Evolutionary conservation across 30 jellyfish, hydroid and myxozoan genomes (phyloP).

Genomic region (Morbakka virulenta): DNA sequence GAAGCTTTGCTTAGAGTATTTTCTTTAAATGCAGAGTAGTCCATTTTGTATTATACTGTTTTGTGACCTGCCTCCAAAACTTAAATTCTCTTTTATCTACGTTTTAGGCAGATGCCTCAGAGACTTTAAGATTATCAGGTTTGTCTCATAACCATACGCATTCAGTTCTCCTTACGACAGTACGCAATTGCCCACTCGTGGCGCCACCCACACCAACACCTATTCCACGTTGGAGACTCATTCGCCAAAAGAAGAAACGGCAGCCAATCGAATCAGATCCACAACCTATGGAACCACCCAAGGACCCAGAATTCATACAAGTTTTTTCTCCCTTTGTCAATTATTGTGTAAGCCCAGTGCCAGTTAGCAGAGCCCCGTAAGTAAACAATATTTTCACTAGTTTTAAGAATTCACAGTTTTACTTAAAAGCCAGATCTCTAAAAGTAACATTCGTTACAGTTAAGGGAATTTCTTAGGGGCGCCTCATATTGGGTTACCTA

Average conservation of each 20-base stretch:
- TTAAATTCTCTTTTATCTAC: too few relatives aligned
- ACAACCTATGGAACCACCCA: conserved; percentile 48
- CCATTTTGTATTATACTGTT: not conserved
- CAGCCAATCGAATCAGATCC: conserved; percentile 72
- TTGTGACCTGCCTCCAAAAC: too few relatives aligned
- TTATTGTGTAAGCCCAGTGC: conserved; percentile 70
- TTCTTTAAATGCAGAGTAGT: not conserved
- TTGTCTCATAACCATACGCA: conserved; percentile 75
- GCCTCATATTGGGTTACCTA: too few relatives aligned
- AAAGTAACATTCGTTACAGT: too few relatives aligned
- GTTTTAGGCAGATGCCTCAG: conserved; percentile 91
- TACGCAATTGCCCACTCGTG: conserved; percentile 82
- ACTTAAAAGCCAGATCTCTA: too few relatives aligned
- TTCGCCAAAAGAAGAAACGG: conserved; percentile 78
- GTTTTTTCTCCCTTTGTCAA: conserved; percentile 72
- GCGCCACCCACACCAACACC: conserved; percentile 91
- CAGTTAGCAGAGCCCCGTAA: conserved; percentile 64
- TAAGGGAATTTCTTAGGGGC: too few relatives aligned
- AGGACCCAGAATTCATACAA: conserved; percentile 83
- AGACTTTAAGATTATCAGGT: conserved; percentile 69
- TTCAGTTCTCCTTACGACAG: conserved; percentile 63
- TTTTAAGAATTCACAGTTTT: too few relatives aligned
- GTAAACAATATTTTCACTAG: too few relatives aligned
- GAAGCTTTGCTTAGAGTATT: too few relatives aligned
- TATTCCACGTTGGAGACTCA: conserved; percentile 88